Evolutionary conservation across 2,797 vertebrate genomes (phyloP).

Genomic region (Dallia pectoralis): DNA sequence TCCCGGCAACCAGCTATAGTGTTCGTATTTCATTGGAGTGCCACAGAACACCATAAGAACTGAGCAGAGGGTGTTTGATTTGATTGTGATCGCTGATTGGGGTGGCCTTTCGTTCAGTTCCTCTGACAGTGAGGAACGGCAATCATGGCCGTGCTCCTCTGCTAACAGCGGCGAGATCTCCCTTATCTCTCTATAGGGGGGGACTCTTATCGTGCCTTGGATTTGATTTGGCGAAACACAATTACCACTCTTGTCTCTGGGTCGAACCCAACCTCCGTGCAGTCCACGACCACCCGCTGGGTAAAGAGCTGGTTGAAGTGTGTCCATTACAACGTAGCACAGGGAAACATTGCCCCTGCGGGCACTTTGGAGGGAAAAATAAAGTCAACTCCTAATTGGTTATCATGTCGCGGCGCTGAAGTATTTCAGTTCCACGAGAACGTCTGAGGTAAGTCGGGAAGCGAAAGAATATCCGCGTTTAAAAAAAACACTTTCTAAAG

Average conservation of each 20-base stretch:
- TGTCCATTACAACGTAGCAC: neutral
- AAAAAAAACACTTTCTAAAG: neutral
- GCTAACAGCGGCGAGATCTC: constrained; percentile 48
- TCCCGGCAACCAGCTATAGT: neutral
- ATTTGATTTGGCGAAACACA: constrained; percentile 59
- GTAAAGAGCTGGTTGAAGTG: neutral
- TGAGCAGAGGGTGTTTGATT: constrained; percentile 32
- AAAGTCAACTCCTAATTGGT: neutral
- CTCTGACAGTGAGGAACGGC: constrained; percentile 63
- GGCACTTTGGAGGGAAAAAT: neutral
- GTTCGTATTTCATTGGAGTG: neutral
- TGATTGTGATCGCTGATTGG: constrained; percentile 73
- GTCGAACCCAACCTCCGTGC: constrained; percentile 45
- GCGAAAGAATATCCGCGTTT: neutral
- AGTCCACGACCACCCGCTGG: constrained; percentile 32
- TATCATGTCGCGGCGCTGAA: neutral
- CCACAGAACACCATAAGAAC: neutral
- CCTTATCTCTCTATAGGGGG: constrained; percentile 23
- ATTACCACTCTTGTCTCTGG: constrained; percentile 43
- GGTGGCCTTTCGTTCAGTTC: constrained; percentile 29
- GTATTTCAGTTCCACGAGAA: neutral
- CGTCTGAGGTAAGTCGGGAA: neutral
- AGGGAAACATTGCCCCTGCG: neutral
- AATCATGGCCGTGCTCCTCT: constrained; percentile 53
- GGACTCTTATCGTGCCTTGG: constrained; percentile 53